A percentile compares a stretch with the other conserved stretches of the same genome.
phyloP scores from a whole-genome alignment of 2,888 invertebrate genomes.

The Ganaspis brasiliensis region DNA sequence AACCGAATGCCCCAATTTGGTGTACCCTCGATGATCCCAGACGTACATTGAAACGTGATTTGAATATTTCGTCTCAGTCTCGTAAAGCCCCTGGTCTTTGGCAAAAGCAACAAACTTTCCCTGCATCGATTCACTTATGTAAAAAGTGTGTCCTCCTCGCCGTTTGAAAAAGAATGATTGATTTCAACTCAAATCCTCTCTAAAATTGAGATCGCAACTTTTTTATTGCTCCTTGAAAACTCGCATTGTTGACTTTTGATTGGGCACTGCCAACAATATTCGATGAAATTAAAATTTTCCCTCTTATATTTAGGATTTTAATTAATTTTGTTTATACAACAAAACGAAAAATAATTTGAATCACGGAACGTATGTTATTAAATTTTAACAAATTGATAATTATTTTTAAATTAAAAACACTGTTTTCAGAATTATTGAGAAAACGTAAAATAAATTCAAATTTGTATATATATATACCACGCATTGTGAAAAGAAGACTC shows the following conservation, averaged over 20 bases:
- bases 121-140: neutral
- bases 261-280: neutral
- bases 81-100: constrained; percentile 55
- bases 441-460: neutral
- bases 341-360: neutral
- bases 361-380: neutral
- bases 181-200: neutral
- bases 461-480: too few relatives aligned
- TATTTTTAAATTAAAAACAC: neutral
- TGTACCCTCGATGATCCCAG: constrained; percentile 55
- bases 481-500: neutral
- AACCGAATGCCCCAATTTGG: constrained; percentile 62
- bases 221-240: neutral
- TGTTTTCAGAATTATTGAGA: neutral
- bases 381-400: constrained; percentile 2
- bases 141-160: neutral
- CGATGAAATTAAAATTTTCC: neutral
- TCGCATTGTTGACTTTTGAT: neutral
- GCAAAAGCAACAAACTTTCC: constrained; percentile 56
- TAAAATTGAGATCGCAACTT: neutral
- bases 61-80: constrained; percentile 61
- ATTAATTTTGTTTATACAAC: neutral
- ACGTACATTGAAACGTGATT: constrained; percentile 63
- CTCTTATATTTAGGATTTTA: neutral
- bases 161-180: neutral